Conservation (phyloP, 2,888 invertebrate species). For the Euproctis similis region DNA sequence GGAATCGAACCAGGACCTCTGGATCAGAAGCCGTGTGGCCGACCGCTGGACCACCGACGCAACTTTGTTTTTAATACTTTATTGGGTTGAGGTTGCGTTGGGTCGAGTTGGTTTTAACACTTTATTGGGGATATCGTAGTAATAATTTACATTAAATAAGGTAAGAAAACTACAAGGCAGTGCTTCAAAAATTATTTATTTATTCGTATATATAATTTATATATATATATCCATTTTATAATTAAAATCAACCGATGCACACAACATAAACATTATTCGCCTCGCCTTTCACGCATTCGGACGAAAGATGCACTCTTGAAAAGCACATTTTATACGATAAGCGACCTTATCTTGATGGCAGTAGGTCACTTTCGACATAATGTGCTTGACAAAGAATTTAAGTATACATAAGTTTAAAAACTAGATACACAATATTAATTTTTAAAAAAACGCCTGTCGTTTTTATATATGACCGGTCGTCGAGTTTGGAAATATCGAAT, state of each 20-base stretch:
- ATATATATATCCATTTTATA: conserved; percentile 72
- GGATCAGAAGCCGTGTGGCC: too few relatives aligned
- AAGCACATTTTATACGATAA: conserved; percentile 28
- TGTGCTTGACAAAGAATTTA: conserved; percentile 23
- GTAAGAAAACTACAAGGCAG: conserved; percentile 49
- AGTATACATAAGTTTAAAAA: conserved; percentile 29
- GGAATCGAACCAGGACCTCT: too few relatives aligned
- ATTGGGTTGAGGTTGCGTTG: too few relatives aligned
- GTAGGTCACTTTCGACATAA: conserved; percentile 24
- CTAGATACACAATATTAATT: conserved; percentile 31
- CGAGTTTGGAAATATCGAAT: conserved; percentile 10
- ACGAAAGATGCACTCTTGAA: conserved; percentile 24
- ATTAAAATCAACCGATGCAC: conserved; percentile 69
- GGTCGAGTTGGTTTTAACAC: too few relatives aligned
- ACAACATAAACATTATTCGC: conserved; percentile 50
- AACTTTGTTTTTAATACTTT: too few relatives aligned
- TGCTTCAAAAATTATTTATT: conserved; percentile 75
- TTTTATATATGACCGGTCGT: conserved; percentile 20
- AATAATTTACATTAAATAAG: too few relatives aligned
- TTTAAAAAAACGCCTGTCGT: too few relatives aligned
- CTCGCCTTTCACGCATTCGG: conserved; percentile 29
- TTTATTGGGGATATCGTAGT: too few relatives aligned
- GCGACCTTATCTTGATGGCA: conserved; percentile 36
- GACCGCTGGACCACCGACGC: too few relatives aligned
- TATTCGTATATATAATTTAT: conserved; percentile 75